Base-by-base conservation (phyloP, 2,113 vertebrate genomes). In the Pleuronectes platessa region DNA sequence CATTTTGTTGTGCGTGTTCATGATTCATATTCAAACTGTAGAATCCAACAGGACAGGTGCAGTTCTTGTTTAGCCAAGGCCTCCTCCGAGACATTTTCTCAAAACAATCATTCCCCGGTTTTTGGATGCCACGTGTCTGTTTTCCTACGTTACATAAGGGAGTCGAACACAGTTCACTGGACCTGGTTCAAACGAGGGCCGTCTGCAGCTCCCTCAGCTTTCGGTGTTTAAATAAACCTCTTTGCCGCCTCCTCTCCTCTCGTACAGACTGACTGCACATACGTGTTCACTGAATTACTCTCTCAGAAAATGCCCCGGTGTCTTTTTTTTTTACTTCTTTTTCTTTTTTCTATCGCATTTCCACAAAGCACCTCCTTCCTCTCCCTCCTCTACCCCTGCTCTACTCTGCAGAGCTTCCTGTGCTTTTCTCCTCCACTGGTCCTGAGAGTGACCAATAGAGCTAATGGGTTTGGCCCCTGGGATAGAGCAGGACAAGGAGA, bases 31-130 rank as follows among this genome's bases (percentile, higher is more conserved):
- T 53, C 37, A 37, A 20, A 72, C 77, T 76, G 79, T 62, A 37
- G 80, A 84, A 69, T 85, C 75, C 60, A 82, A 59, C 76, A 17
- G 78, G 76, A 79, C 85, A 86, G 86, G 85, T 90, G 85, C 69
- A 21, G 68, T 47, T 82, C 63, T 45, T 47, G 61, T 78, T 27
- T 6, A 69, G 82, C 82, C 73, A 71, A 82, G 55, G 60, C 66
- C 40, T 59, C 81, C 71, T 70, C 55, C 20, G 74, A 77, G 90
- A 76, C 56, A 45, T 78, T 83, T 68, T 73, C 79, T 72, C 72
- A 35, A 78, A 84, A 86, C 79, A 83, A 68, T 88, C 74, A 64
- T 61, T 45, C 56, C 42, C 56, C 31, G 74, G 79, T 82, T 81
- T 88, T 77, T 81, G 67, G 69, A 76, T 62, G 68, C 80, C 73